Evolutionary conservation across 2,113 vertebrate genomes (phyloP), one percentile per base, ranked within the genome.

Genomic region (Podiceps cristatus): DNA sequence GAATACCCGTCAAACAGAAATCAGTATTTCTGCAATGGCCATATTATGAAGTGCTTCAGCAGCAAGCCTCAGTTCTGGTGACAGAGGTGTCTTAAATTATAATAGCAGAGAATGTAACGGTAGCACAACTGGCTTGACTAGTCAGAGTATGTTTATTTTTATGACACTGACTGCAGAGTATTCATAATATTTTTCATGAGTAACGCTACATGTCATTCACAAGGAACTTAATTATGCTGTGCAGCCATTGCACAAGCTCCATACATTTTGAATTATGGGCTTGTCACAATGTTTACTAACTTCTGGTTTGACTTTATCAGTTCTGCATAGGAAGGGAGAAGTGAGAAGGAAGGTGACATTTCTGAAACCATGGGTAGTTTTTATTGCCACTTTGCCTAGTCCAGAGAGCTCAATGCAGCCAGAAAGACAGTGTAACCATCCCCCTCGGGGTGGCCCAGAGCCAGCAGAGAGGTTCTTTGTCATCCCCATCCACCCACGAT

Each of bases 71-170:
- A 19, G 6, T 60, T 90, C 22, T 80, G 40, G 35, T 4, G 4
- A 63, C 67, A 68, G 22, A 59, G 5, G 6, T 72, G 31, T 71
- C 35, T 80, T 86, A 22, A 55, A 53, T 77, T 77, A 10, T 86
- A 58, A 66, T 24, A 78, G 13, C 58, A 60, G 72, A 72, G 13
- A n/a, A 45, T 23, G 8, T 33, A 77, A 45, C 2, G 6, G 33
- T 78, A 82, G 33, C 60, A 86, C 47, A 93, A 67, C 33, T 67
- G 64, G 66, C 53, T 82, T 7, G 2, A 25, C 76, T 77, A 37
- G 29, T 86, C 64, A 78, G 35, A 52, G 28, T 27, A 20, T 22
- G 24, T 78, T 78, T 87, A 35, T 73, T 94, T 91, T 93, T 79
- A 45, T 68, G 86, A 45, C 31, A 37, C 67, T n/a, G 55, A 90